Conservation (phyloP, 1,140 invertebrate genomes). For the Drosophila varians region DNA sequence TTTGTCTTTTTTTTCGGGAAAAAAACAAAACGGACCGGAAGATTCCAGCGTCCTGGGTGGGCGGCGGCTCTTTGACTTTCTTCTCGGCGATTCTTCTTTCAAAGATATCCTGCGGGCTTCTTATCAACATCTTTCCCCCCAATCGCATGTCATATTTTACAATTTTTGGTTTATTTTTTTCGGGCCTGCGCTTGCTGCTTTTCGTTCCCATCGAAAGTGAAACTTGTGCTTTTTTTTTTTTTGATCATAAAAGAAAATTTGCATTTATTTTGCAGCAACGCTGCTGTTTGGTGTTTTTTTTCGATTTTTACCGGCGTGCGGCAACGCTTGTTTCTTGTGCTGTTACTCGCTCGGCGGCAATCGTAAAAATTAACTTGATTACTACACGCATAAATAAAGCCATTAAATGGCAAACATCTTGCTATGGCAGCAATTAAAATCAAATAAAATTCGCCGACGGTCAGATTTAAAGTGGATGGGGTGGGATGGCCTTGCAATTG, state of each 20-base stretch:
- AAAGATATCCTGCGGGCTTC: slow-evolving; percentile 53
- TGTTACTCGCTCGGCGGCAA: slow-evolving; percentile 50
- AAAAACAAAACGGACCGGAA: background rate
- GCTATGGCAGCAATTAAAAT: slow-evolving; percentile 65
- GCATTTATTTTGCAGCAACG: slow-evolving; percentile 64
- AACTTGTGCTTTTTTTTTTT: slow-evolving; percentile 40
- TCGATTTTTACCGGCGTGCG: slow-evolving; percentile 17
- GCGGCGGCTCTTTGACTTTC: slow-evolving; percentile 31
- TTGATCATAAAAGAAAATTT: slow-evolving; percentile 67
- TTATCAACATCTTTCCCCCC: slow-evolving; percentile 26
- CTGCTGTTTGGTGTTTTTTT: slow-evolving; percentile 17
- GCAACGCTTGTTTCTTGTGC: slow-evolving; percentile 25
- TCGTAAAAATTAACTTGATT: slow-evolving; percentile 81
- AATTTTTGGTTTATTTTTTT: slow-evolving; percentile 9
- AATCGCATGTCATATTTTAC: slow-evolving; percentile 28
- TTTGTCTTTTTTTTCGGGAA: background rate
- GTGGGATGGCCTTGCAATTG: slow-evolving; percentile 23
- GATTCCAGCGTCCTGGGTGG: slow-evolving; percentile 32
- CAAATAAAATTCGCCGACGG: slow-evolving; percentile 66
- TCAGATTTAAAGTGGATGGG: slow-evolving; percentile 26
- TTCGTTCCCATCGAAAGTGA: slow-evolving; percentile 69
- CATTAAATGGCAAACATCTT: slow-evolving; percentile 74
- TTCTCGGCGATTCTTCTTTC: slow-evolving; percentile 22
- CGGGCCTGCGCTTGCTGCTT: background rate
- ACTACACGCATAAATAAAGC: slow-evolving; percentile 79